Percentiles rank a stretch among this genome's conserved stretches.
These are phyloP conservation scores for Eleginops maclovinus DNA, from an alignment of 2,113 vertebrate species.

Conservation along the genomic window DNA sequence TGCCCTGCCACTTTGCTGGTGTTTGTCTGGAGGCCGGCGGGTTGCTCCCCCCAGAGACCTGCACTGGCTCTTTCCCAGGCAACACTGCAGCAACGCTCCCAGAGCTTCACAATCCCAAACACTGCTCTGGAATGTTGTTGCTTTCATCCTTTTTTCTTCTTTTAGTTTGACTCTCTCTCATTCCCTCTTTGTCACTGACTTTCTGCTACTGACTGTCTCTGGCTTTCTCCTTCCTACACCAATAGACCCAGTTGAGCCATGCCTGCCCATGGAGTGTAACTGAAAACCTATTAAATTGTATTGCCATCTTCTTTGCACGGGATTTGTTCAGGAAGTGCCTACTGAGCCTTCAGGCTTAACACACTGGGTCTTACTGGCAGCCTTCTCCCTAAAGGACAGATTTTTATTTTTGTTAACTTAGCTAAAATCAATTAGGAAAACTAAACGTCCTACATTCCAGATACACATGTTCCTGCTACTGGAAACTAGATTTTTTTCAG, in stretches of 20 bases:
- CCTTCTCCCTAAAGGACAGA: neutral
- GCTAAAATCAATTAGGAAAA: neutral
- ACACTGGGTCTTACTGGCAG: neutral
- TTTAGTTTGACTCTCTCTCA: constrained; percentile 5
- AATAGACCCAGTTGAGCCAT: neutral
- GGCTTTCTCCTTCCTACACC: neutral
- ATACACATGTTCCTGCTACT: neutral
- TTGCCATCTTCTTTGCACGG: neutral
- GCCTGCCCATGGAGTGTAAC: neutral
- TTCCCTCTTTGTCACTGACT: neutral
- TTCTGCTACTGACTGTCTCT: neutral
- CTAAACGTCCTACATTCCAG: neutral
- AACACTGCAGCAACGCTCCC: constrained; percentile 62
- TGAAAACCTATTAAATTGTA: neutral
- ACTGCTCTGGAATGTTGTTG: constrained; percentile 68
- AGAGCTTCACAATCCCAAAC: constrained; percentile 67
- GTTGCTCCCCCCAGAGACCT: constrained; percentile 59
- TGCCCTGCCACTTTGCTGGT: constrained; percentile 57
- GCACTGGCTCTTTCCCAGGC: constrained; percentile 71
- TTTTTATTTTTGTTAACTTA: neutral
- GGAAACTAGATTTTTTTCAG: neutral
- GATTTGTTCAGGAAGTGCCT: neutral
- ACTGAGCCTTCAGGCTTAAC: neutral
- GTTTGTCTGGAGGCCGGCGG: constrained; percentile 57
- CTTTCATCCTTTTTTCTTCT: constrained; percentile 6